phyloP scores from a whole-genome alignment of 2,888 invertebrate genomes.

The Aleiodes alternator region DNA sequence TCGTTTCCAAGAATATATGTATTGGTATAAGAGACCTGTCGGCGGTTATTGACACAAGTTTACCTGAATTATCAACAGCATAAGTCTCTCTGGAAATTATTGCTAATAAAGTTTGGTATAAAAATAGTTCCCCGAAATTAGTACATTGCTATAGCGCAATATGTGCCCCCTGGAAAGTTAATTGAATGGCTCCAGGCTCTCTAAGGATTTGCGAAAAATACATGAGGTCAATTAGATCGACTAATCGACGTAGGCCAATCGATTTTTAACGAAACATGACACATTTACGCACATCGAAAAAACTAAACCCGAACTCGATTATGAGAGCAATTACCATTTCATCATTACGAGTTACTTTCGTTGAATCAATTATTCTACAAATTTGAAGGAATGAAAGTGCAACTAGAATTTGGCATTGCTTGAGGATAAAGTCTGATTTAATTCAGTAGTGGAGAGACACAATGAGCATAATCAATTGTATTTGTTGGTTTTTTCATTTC shows the following conservation, averaged over 20 bases:
- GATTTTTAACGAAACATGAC: conserved; percentile 25
- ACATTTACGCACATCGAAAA: conserved; percentile 23
- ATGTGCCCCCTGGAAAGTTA: background rate
- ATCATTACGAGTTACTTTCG: conserved; percentile 35
- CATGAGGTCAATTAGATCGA: conserved; percentile 28
- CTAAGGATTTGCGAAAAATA: background rate
- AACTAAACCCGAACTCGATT: conserved; percentile 20
- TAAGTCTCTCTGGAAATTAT: no score
- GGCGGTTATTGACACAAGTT: no score
- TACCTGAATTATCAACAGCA: no score
- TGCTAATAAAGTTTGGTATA: no score
- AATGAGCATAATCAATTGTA: no score
- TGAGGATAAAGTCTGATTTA: background rate
- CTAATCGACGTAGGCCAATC: conserved; percentile 36
- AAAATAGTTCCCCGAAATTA: no score
- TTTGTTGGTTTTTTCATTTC: no score
- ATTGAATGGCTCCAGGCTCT: background rate
- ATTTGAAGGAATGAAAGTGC: background rate
- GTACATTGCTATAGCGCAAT: no score
- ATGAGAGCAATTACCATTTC: conserved; percentile 38
- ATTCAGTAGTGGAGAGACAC: background rate
- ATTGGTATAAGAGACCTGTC: no score
- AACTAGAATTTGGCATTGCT: no score
- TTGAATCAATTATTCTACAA: conserved; percentile 40
- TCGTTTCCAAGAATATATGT: no score